Evolutionary conservation across 1,140 invertebrate species (phyloP).

Genomic region (Ridgeia piscesae): DNA sequence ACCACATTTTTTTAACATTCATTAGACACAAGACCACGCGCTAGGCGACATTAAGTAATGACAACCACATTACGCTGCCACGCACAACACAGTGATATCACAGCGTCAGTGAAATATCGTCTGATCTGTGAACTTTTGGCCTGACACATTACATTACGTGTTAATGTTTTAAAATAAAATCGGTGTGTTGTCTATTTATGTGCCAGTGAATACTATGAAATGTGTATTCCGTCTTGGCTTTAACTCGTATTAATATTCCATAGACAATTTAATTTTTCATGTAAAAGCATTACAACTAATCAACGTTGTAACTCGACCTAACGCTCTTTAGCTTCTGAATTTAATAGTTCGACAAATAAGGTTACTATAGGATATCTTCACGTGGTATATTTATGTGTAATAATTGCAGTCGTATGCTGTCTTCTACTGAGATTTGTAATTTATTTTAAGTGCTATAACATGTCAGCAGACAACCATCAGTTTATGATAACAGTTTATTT

Average conservation of each 20-base stretch:
- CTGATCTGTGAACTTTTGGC: neutral
- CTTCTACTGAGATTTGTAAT: no score
- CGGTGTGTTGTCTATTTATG: no score
- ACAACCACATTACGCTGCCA: neutral
- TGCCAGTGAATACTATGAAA: neutral
- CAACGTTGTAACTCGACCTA: neutral
- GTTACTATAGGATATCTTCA: neutral
- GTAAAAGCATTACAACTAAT: neutral
- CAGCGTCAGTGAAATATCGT: neutral
- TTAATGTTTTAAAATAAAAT: no score
- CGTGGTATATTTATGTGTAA: neutral
- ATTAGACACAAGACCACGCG: no score
- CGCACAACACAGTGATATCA: neutral
- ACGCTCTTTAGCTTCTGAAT: neutral
- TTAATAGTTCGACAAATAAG: neutral
- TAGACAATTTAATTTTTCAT: neutral
- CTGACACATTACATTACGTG: no score
- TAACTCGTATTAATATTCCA: neutral
- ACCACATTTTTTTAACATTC: no score
- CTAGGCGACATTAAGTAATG: no score
- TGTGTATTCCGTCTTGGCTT: neutral
- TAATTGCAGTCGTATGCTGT: neutral
- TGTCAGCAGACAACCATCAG: no score
- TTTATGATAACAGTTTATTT: no score
- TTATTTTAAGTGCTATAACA: no score